Conservation (phyloP, 2,888 invertebrate species). For the Napeogenes sylphis region DNA sequence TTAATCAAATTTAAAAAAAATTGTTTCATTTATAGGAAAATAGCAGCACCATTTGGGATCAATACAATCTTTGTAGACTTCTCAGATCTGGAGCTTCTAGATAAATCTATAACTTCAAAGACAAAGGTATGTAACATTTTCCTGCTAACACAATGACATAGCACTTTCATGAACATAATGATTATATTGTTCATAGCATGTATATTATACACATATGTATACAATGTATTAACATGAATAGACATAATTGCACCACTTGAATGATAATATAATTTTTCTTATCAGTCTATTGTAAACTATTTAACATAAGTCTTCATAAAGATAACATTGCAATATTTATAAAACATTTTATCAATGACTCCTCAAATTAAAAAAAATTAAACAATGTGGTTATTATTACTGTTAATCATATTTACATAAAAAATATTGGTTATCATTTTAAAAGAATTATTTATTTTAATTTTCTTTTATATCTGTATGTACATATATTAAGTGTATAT, state of each 20-base stretch:
- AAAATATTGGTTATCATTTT: no score
- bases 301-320: constrained; percentile 38
- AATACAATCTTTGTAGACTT: constrained; percentile 87
- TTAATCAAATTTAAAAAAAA: no score
- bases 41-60: constrained; percentile 81
- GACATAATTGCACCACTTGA: not conserved
- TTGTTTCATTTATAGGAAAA: constrained; percentile 73
- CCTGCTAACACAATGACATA: constrained; percentile 14
- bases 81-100: constrained; percentile 80
- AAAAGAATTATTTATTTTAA: no score
- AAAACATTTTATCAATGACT: no score
- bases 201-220: no score
- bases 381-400: no score
- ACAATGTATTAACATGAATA: not conserved
- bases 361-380: no score
- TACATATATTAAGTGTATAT: no score
- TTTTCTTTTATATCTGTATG: no score
- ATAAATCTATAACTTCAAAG: constrained; percentile 84
- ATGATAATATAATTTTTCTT: not conserved
- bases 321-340: no score
- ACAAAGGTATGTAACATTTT: constrained; percentile 83
- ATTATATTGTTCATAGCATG: not conserved
- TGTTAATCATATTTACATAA: no score
- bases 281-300: constrained; percentile 18
- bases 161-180: constrained; percentile 8